Evolutionary conservation across 2,888 invertebrate genomes (phyloP), one percentile per base, ranked within the genome.

Genomic region (Masnerella sp.): DNA sequence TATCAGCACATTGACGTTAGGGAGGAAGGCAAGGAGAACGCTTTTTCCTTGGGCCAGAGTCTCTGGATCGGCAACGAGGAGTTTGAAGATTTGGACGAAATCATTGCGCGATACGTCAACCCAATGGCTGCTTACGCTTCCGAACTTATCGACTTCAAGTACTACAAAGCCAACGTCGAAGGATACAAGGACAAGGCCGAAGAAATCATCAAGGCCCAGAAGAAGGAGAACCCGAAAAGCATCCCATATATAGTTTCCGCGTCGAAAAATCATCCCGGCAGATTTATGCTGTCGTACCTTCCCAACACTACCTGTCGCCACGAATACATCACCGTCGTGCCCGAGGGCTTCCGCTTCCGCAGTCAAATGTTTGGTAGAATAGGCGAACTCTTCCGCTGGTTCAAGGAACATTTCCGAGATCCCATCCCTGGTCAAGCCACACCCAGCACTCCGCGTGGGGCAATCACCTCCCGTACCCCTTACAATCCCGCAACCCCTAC

Each of bases 41-140:
- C 95, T 0, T 99, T 98, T 86, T 97, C 97, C 59, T 89, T 99
- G 78, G 99, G 99, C 52, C 92, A 92, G 81, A 91, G 90, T 84
- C 89, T 99, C 8, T 94, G 93, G 92, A 99, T 99, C 80, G 93
- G 93, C 28, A 93, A 91, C 71, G 96, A 98, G 82, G 97, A 98
- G 84, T 99, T 97, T 88, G 99, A 99, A 89, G 99, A 99, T 88
- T 89, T 99, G 25, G 99, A 99, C 88, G 99, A 99, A 92, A 99
- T 99, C 70, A 96, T 99, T 59, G 98, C 99, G 0, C 92, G 99
- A 8, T 92, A 97, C 88, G 94, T 99, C 3, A 97, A 96, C 70
- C 99, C 99, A 0, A 98, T 99, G 98, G 98, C 98, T 0, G 92
- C 94, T 0, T 94, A 94, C 83, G 97, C 96, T 0, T 91, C 97